A percentile compares a stretch with the other conserved stretches of the same genome.
These are phyloP conservation scores for Erebia ligea DNA, from an alignment of 2,888 invertebrate genomes.

Conservation along the genomic window DNA sequence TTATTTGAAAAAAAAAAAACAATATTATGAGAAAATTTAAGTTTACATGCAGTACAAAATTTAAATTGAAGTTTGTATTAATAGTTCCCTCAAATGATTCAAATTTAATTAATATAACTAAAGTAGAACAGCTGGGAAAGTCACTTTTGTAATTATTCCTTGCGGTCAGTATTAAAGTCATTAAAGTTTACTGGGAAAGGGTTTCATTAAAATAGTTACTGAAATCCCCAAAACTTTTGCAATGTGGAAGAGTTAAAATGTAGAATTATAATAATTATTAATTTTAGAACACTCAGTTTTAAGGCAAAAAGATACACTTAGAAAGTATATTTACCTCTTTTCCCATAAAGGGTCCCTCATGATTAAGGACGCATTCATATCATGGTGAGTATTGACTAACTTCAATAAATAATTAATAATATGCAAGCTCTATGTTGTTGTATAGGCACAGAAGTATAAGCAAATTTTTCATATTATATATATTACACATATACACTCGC, in stretches of 20 bases:
- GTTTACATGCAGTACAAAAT: no score
- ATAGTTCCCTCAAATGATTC: background rate
- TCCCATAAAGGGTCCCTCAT: background rate
- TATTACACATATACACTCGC: background rate
- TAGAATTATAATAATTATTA: background rate
- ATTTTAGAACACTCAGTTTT: background rate
- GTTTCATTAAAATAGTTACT: constrained; percentile 4
- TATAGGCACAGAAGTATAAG: no score
- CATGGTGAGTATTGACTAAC: background rate
- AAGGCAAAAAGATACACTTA: background rate
- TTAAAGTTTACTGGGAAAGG: constrained; percentile 1
- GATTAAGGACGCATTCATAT: background rate
- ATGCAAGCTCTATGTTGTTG: background rate
- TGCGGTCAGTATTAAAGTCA: background rate
- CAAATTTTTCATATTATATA: background rate
- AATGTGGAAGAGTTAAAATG: background rate
- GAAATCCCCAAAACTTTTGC: constrained; percentile 6
- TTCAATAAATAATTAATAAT: background rate
- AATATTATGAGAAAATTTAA: no score
- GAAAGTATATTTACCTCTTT: background rate
- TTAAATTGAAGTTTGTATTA: background rate
- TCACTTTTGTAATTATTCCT: constrained; percentile 3
- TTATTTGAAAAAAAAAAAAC: no score
- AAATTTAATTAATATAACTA: background rate
- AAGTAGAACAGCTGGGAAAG: background rate